Evolutionary conservation across 1,140 invertebrate genomes (phyloP), one percentile per base, ranked within the genome.

Genomic region (Caenorhabditis inopinata): DNA sequence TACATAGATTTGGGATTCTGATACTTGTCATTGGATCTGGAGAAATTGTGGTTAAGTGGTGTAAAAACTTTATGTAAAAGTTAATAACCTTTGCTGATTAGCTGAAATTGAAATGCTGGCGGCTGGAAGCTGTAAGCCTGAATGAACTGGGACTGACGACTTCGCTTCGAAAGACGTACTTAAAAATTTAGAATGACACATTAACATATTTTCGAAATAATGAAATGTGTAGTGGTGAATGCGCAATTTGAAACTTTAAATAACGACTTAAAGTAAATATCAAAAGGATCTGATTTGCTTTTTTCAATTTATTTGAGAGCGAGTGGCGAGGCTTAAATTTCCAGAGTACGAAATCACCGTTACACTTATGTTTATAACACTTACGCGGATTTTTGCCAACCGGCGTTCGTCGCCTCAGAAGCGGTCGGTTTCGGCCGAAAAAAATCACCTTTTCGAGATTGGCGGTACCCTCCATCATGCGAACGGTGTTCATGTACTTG

Each of bases 101-200:
- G 58, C 23, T 76, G 47, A 76, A 76, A 53, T 68, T 68, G 58
- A 68, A 68, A 68, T 68, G 29, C 27, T 35, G 58, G 58, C 58
- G 58, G 58, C 9, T 68, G 58, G 58, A 42, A 68, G 58, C 32
- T 68, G 58, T 68, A 68, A 12, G 58, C 58, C 58, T 68, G 58
- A 68, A 68, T 68, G 58, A 21, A 68, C n/a, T 68, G 58, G 29
- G 32, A 68, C 58, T 1, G 58, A 21, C 32, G 58, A 16, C 25
- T 68, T 68, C 58, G 29, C 38, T 38, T 68, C 58, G 75, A 76
- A 51, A 53, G 46, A 48, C 32, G 32, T 3, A 49, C 49, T 53
- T 11, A 51, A 48, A 27, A 35, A 32, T 23, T 16, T 12, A 76
- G 14, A 3, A n/a, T 51, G 1, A 25, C 23, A 68, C 5, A 29